Percentiles rank a stretch among this genome's conserved stretches.
These are phyloP conservation scores for Aphis craccivora DNA, from an alignment of 1,140 invertebrate genomes.

Conservation along the genomic window DNA sequence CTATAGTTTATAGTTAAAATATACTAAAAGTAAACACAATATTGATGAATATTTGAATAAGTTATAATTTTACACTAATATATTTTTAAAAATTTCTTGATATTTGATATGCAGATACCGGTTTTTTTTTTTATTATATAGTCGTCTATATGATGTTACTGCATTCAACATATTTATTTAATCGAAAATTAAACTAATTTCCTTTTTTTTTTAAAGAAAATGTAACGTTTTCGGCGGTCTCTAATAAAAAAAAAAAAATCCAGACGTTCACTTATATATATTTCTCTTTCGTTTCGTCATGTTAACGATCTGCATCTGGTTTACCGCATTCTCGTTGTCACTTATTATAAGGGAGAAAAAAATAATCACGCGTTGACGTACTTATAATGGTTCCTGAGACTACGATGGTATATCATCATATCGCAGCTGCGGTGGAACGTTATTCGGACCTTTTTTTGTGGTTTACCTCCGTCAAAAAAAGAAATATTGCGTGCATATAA, in stretches of 20 bases:
- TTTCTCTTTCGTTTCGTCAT: not conserved
- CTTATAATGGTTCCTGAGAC: not conserved
- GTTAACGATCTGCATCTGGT: conserved; percentile 21
- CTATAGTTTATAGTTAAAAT: not conserved
- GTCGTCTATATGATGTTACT: not conserved
- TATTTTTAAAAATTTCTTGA: not conserved
- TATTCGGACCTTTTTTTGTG: not conserved
- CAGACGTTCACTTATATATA: not conserved
- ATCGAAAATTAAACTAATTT: not conserved
- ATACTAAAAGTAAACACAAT: not conserved
- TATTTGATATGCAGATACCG: not conserved
- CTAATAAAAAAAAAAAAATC: no score
- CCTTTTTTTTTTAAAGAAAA: not conserved
- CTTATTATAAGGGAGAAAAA: not conserved
- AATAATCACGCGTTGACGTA: not conserved
- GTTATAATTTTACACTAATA: not conserved
- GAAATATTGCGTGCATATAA: not conserved
- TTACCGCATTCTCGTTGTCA: not conserved
- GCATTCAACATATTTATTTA: not conserved
- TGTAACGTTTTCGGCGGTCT: not conserved
- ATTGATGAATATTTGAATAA: not conserved
- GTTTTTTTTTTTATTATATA: not conserved
- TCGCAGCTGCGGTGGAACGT: not conserved
- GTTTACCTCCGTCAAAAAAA: not conserved
- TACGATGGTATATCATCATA: not conserved